Conservation (phyloP, 2,888 invertebrate species). For the Onchidella celtica region DNA sequence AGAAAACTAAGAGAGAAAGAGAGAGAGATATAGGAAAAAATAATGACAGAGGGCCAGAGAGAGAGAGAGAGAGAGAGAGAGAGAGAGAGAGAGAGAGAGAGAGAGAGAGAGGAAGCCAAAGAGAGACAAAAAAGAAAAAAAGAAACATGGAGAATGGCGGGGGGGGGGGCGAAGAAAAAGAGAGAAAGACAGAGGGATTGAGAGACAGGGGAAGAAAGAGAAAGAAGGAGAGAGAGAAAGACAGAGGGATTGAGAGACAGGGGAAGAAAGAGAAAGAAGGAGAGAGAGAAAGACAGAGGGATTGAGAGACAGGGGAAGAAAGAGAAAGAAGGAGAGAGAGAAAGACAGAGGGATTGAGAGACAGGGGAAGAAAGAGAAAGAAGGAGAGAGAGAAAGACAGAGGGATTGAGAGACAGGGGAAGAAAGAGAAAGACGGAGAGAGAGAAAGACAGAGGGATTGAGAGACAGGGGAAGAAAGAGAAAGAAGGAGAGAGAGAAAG, state of each 20-base stretch:
- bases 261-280: neutral
- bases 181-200: neutral
- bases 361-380: neutral
- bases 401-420: neutral
- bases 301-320: neutral
- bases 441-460: slow-evolving; percentile 14
- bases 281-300: slow-evolving; percentile 14
- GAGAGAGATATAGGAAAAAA: neutral
- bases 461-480: neutral
- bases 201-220: neutral
- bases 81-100: neutral
- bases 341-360: slow-evolving; percentile 12
- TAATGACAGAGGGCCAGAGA: too few species aligned
- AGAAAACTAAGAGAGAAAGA: neutral
- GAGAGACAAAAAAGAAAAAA: neutral
- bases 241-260: neutral
- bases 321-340: slow-evolving; percentile 25
- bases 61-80: too few species aligned
- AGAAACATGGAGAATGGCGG: neutral
- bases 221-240: slow-evolving; percentile 6
- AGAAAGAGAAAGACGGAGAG: neutral
- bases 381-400: neutral
- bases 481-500: neutral
- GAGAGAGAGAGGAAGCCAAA: neutral
- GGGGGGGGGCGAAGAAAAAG: neutral